Conservation (phyloP, 2,797 vertebrate genomes). For the Lagorchestes hirsutus region DNA sequence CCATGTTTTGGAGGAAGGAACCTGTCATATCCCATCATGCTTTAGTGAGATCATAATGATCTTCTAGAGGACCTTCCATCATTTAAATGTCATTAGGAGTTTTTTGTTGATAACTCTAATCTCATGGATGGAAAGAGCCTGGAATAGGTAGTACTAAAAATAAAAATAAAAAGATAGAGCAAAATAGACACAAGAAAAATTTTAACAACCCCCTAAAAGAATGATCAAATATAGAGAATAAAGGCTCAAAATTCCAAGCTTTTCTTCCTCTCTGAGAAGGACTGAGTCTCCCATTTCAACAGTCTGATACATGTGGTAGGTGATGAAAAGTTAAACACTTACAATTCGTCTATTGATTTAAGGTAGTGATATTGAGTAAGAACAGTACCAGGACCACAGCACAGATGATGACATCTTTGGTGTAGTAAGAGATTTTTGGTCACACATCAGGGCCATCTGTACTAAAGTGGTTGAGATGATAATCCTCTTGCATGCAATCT, state of each 20-base stretch:
- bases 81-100: not conserved
- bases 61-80: not conserved
- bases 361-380: not conserved
- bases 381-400: not conserved
- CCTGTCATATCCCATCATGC: not conserved
- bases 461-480: not conserved
- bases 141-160: not conserved
- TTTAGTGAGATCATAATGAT: not conserved
- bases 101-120: not conserved
- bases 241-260: not conserved
- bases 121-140: not conserved
- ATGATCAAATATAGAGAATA: not conserved
- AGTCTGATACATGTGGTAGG: not conserved
- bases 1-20: not conserved
- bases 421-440: too few species aligned
- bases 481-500: not conserved
- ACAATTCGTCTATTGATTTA: not conserved
- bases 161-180: not conserved
- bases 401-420: not conserved
- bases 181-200: not conserved
- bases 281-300: not conserved
- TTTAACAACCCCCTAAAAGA: not conserved
- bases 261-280: not conserved
- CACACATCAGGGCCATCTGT: not conserved
- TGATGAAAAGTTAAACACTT: not conserved